A percentile compares a stretch with the other conserved stretches of the same genome.
phyloP scores from a whole-genome alignment of 1,140 invertebrate species.

The Araneus ventricosus region DNA sequence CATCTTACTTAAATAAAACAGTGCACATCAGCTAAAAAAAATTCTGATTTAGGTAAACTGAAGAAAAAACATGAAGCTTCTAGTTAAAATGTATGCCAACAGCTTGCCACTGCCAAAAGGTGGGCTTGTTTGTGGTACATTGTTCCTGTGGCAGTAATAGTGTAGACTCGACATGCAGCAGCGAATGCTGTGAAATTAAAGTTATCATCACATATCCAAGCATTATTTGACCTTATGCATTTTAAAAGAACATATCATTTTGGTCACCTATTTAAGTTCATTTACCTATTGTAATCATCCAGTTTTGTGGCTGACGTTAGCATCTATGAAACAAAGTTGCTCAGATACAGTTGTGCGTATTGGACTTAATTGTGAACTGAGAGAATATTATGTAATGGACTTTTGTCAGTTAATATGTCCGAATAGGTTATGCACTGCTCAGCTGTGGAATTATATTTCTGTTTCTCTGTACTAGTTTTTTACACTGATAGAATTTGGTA shows the following conservation, averaged over 20 bases:
- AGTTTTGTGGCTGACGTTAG: slow-evolving; percentile 50
- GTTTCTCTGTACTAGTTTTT: slow-evolving; percentile 15
- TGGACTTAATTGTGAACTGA: not conserved
- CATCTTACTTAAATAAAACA: not conserved
- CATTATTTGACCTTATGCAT: slow-evolving; percentile 51
- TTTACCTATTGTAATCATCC: slow-evolving; percentile 10
- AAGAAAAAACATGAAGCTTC: not conserved
- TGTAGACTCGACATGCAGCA: slow-evolving; percentile 33
- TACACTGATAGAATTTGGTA: slow-evolving; percentile 3
- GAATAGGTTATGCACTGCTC: slow-evolving; percentile 51
- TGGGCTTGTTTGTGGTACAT: slow-evolving; percentile 52
- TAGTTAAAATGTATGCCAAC: slow-evolving; percentile 36
- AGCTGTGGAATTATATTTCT: not conserved
- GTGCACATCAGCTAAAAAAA: slow-evolving; percentile 33
- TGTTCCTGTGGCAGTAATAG: slow-evolving; percentile 55
- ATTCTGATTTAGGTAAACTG: not conserved
- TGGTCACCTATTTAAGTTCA: slow-evolving; percentile 69
- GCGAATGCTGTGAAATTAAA: slow-evolving; percentile 2
- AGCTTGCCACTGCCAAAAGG: slow-evolving; percentile 18
- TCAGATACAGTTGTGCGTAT: not conserved
- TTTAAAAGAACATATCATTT: slow-evolving; percentile 64
- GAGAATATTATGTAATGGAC: not conserved
- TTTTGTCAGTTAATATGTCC: not conserved
- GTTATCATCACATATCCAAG: slow-evolving; percentile 58
- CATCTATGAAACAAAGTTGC: not conserved